phyloP scores from a whole-genome alignment of 2,113 vertebrate genomes.

The Indicator indicator region DNA sequence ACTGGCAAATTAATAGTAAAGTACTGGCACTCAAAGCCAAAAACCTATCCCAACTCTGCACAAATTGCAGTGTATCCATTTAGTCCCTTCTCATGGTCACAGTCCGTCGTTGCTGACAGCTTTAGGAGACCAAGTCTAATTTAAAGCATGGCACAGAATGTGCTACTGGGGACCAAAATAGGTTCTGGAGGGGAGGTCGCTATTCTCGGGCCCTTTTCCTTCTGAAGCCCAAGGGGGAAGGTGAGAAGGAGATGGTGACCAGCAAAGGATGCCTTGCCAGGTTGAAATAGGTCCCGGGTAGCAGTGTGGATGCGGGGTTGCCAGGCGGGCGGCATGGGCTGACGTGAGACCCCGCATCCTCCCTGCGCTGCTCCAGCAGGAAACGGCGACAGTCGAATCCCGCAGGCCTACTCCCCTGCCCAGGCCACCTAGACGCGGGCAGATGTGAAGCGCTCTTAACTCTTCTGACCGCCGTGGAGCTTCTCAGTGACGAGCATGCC shows the following conservation, averaged over 20 bases:
- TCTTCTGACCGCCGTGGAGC: background rate
- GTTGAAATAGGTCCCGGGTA: background rate
- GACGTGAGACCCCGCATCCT: background rate
- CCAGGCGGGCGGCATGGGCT: background rate
- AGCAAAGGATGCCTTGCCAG: background rate
- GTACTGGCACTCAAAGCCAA: background rate
- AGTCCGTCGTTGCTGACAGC: background rate
- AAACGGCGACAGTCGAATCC: background rate
- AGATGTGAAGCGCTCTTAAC: background rate
- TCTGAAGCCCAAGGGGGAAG: background rate
- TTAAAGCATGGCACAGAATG: background rate
- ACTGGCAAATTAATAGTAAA: background rate
- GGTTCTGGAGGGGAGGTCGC: background rate
- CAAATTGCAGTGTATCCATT: background rate
- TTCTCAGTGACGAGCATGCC: background rate
- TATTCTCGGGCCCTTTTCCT: too few species aligned
- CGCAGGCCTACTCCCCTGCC: background rate
- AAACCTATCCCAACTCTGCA: background rate
- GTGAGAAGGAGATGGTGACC: rapidly evolving
- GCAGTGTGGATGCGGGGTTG: too few species aligned
- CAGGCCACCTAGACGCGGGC: background rate
- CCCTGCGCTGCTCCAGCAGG: too few species aligned
- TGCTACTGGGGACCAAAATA: background rate
- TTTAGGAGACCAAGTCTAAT: background rate
- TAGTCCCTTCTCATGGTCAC: background rate